A percentile compares a stretch with the other conserved stretches of the same genome.
These are phyloP conservation scores for Carettochelys insculpta DNA, from an alignment of 2,113 vertebrate genomes.

Conservation along the genomic window DNA sequence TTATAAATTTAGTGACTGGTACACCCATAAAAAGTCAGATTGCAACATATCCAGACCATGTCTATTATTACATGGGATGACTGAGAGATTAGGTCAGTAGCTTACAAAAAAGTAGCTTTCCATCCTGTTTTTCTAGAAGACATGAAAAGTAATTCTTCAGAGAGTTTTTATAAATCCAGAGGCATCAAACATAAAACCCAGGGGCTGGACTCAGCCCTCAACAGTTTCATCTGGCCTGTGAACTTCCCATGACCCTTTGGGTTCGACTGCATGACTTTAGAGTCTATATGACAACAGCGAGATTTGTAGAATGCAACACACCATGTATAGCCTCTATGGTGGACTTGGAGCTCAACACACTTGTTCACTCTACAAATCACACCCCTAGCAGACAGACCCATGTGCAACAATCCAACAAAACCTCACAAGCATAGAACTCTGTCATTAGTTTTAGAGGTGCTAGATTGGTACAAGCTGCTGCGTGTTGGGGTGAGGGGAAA, in stretches of 20 bases:
- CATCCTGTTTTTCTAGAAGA: background rate
- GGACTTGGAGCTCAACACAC: background rate
- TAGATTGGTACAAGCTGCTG: no score
- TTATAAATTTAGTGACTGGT: background rate
- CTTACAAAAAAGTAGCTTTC: background rate
- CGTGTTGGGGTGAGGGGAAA: no score
- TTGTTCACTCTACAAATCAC: background rate
- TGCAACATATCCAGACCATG: background rate
- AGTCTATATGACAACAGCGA: background rate
- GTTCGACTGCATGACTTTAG: background rate
- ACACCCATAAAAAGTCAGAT: background rate
- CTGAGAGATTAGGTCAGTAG: background rate
- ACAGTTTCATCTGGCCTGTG: background rate
- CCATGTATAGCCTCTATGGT: background rate
- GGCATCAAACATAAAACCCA: background rate
- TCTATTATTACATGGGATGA: background rate
- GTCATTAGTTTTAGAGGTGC: background rate
- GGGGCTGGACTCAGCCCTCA: background rate
- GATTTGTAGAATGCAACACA: background rate
- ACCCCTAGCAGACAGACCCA: background rate
- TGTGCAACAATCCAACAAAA: background rate
- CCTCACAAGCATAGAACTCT: background rate
- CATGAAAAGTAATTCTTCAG: background rate
- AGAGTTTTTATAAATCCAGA: background rate
- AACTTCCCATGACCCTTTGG: background rate